Base-by-base conservation (phyloP, 2,113 vertebrate genomes). In the Prunella fulvescens region DNA sequence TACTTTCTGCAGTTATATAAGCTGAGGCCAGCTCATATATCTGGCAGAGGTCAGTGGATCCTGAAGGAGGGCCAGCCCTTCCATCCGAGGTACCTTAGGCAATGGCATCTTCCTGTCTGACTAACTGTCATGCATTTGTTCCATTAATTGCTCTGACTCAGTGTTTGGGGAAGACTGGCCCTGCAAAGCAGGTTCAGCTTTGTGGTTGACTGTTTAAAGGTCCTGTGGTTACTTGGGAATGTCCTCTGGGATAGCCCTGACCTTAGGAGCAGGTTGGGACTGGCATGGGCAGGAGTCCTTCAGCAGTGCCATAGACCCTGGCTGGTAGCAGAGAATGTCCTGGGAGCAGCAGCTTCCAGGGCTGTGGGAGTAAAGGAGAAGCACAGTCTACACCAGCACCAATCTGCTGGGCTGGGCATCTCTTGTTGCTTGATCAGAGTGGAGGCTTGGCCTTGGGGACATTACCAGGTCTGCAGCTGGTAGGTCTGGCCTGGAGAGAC, bases 61-160 rank as follows among this genome's bases (percentile, higher is more conserved):
- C 96, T 95, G 95, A 96, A 76, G 91, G 83, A 93, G 65, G 80
- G 94, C 96, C 95, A 97, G 92, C 78, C 73, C 11, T 95, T 91
- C 91, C 95, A 95, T 42, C 61, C 54, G 65, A 96, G 91, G 81
- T 87, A 97, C 77, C 95, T 93, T 79, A 86, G 89, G 94, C 86
- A 87, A 81, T 50, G 86, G 86, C 90, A 79, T 81, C 96, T 96
- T 94, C 95, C 96, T 96, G 95, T 95, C 94, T 96, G 95, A 95
- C 94, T 96, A 97, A 96, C 61, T 13, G 23, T 94, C 95, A 72
- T 67, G 95, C 3, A 13, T 60, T 95, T 92, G 73, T 95, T 96
- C 95, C 89, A 79, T 61, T 76, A 5, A 45, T 4, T 26, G 91
- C 94, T 11, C 5, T 97, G 95, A 97, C 86, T 97, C 96, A 96